Base-by-base conservation (phyloP, 2,888 invertebrate genomes). In the Keiferia lycopersicella region DNA sequence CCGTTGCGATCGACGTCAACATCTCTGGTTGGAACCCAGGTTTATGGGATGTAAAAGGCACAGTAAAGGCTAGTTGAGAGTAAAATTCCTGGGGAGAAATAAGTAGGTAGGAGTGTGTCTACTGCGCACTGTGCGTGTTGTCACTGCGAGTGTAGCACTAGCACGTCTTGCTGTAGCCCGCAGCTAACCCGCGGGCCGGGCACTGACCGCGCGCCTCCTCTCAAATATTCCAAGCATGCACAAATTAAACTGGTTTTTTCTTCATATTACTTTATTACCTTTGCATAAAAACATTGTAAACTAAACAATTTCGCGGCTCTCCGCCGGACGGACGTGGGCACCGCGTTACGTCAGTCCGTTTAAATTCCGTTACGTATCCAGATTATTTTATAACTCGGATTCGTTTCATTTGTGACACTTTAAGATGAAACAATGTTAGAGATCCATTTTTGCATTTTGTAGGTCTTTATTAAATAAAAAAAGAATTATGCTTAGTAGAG, bases 141-240 rank as follows among this genome's bases (percentile, higher is more conserved):
- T 39, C 38, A 34, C 38, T 58, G 58, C 20, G 53, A 2, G 1
- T 26, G 14, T 26, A 58, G 58, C 39, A 39, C 45, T 60, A n/a
- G 50, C 50, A 2, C 41, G 14, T n/a, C 10, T 7, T 2, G n/a
- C 57, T n/a, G 16, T 34, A 70, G 69, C 66, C 71, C 70, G 74
- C 70, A 72, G 77, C n/a, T n/a, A n/a, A n/a, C 73, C 71, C 71
- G 73, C 70, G 73, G 61, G 71, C 64, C 84, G 90, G 89, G 78
- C 90, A 87, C 87, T 88, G 89, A 89, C 90, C 90, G 89, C 87
- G 77, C 80, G 81, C 80, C 82, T 86, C 79, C 81, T 83, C 87
- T 85, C 86, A 88, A 91, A 91, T 88, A 91, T 90, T 87, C 84
- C 85, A 89, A 89, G 86, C 85, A 90, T 90, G 90, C 87, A 87